Base-by-base conservation (phyloP, 1,140 invertebrate species). In the Mizuhopecten yessoensis region DNA sequence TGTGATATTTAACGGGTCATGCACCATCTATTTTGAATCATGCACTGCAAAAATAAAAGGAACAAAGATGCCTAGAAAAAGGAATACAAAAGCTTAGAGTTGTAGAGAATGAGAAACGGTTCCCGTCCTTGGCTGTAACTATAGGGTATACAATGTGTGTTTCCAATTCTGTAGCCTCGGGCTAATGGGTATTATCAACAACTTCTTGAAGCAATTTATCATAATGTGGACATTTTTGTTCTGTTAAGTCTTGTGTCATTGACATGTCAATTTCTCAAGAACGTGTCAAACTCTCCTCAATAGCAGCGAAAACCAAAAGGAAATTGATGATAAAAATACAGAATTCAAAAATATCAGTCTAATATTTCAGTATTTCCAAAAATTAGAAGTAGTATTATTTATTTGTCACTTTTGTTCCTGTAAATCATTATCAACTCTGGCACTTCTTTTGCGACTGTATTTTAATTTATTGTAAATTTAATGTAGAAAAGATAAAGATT, bases 321-420 rank as follows among this genome's bases (percentile, higher is more conserved):
- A 75, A 75, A n/a, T n/a, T 75, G 57, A 75, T 75, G n/a, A 75
- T 75, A 0, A 75, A 49, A 75, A 75, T 5, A n/a, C 11, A 75
- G n/a, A 75, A 75, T 75, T 75, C 57, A 75, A 75, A 75, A 75
- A n/a, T 29, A 75, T 75, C 57, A 75, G 29, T 17, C 45, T 57
- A 3, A 11, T 75, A 75, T 75, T 9, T 75, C 57, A 75, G 5
- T 29, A 75, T n/a, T 29, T 29, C 57, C 29, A 29, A 75, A 75
- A 75, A 17, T n/a, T 75, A 11, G 29, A 29, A 75, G 57, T 75
- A 29, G n/a, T 75, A 75, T 75, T 75, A 75, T 29, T 75, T 75
- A 75, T n/a, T 75, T 75, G 57, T 75, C 57, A 75, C 57, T 57
- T 57, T 57, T 57, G 57, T 75, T 29, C 23, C 57, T 3, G 23